Base-by-base conservation (phyloP, 2,113 vertebrate species). In the Otocyon megalotis region DNA sequence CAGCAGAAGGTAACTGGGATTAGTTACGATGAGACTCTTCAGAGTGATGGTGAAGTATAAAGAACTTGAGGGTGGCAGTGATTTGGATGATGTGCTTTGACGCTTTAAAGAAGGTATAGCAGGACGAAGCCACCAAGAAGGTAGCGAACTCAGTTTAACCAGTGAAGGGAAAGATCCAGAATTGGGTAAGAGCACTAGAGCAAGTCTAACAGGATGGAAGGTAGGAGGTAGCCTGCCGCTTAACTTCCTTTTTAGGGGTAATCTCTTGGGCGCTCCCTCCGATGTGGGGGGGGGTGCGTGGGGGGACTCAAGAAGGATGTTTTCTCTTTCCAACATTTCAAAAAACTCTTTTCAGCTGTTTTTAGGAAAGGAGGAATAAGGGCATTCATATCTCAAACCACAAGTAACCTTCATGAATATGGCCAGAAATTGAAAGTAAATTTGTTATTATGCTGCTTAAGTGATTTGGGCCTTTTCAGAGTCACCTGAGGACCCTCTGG, bases 321-420 rank as follows among this genome's bases (percentile, higher is more conserved):
- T 97, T 97, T 96, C 77, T 91, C 91, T 89, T 77, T 96, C 85
- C 83, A 87, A 97, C 82, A 77, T 90, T 91, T 93, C 94, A 91
- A 90, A 93, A 97, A 89, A 88, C 84, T 94, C 97, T 97, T 97
- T 98, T 94, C 93, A 90, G 88, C 79, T 87, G 85, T 95, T 90
- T 97, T 97, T 83, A 83, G 88, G 96, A 91, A 97, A 90, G 88
- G 88, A 97, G 90, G 88, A 90, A 88, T 30, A 86, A 96, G 90
- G 97, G 93, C 85, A 91, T 97, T 97, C 97, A 90, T 97, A n/a
- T 96, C 72, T 88, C 32, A 96, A 94, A 97, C 97, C 96, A 85
- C 94, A 98, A 98, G 91, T 96, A 97, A 97, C 85, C 93, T 97
- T 97, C 88, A 93, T 63, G 67, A 96, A 85, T 82, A 60, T 60